These are phyloP conservation scores for Notarius quadriscutis DNA, from an alignment of 2,113 vertebrate species.

Conservation along the genomic window DNA sequence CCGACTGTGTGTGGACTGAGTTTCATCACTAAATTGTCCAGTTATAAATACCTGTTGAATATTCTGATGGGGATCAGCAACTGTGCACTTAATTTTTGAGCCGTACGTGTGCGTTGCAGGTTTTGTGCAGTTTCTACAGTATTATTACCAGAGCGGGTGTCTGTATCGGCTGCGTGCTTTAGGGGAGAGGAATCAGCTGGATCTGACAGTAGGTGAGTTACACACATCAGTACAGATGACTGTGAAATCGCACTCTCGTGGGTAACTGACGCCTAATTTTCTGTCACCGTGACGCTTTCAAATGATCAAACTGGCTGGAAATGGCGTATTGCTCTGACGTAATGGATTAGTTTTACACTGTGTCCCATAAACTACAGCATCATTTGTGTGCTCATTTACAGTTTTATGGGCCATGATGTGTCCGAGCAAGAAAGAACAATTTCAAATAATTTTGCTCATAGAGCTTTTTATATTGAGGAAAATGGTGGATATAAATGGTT, in stretches of 20 bases:
- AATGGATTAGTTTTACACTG: background rate
- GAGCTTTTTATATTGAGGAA: background rate
- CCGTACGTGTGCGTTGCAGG: constrained; percentile 68
- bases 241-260: background rate
- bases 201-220: constrained; percentile 92
- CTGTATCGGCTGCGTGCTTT: constrained; percentile 90
- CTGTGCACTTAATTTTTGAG: background rate
- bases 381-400: background rate
- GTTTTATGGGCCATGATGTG: background rate
- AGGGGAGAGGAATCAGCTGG: constrained; percentile 92
- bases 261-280: constrained; percentile 36
- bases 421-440: background rate
- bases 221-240: background rate
- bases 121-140: constrained; percentile 96
- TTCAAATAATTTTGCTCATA: background rate
- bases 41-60: background rate
- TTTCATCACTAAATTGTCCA: too few species aligned
- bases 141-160: constrained; percentile 97
- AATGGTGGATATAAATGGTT: background rate
- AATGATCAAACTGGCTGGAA: background rate
- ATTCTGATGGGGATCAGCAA: too few species aligned
- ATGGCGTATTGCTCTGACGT: background rate
- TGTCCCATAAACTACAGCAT: background rate
- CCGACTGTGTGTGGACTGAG: background rate
- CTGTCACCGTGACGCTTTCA: background rate